Evolutionary conservation across 2,888 invertebrate species (phyloP).

Genomic region (Serrognathus titanus): DNA sequence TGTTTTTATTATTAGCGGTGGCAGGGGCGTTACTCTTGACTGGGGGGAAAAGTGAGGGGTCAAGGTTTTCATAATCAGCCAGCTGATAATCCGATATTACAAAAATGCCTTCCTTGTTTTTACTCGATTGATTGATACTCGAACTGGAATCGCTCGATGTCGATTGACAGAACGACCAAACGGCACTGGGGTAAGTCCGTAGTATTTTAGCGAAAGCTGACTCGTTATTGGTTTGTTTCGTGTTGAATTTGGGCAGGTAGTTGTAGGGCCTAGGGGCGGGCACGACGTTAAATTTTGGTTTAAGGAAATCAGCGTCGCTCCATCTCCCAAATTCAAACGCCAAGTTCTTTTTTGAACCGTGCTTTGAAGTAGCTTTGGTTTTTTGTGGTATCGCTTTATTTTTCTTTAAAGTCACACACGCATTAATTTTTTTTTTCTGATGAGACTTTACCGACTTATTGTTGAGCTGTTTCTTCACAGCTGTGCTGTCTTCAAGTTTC

Average conservation of each 20-base stretch:
- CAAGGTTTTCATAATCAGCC: neutral
- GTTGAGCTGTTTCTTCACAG: too few species aligned
- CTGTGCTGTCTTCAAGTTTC: neutral
- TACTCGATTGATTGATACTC: too few species aligned
- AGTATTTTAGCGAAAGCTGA: neutral
- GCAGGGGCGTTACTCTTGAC: neutral
- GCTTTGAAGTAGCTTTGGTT: too few species aligned
- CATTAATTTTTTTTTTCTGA: too few species aligned
- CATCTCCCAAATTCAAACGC: neutral
- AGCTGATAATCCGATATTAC: neutral
- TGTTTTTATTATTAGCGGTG: too few species aligned
- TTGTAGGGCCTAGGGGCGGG: neutral
- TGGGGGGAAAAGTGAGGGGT: too few species aligned
- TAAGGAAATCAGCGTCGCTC: neutral
- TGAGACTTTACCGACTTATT: too few species aligned
- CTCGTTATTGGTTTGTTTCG: neutral
- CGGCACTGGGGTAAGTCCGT: slow-evolving; percentile 2
- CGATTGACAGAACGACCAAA: neutral
- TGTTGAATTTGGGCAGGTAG: neutral
- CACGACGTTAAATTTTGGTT: slow-evolving; percentile 4
- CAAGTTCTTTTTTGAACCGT: neutral
- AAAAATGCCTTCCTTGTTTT: neutral
- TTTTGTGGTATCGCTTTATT: too few species aligned
- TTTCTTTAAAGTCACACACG: too few species aligned
- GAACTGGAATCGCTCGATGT: neutral